A percentile compares a stretch with the other conserved stretches of the same genome.
phyloP scores from a whole-genome alignment of 1,140 invertebrate genomes.

The Leptinotarsa lineolata region DNA sequence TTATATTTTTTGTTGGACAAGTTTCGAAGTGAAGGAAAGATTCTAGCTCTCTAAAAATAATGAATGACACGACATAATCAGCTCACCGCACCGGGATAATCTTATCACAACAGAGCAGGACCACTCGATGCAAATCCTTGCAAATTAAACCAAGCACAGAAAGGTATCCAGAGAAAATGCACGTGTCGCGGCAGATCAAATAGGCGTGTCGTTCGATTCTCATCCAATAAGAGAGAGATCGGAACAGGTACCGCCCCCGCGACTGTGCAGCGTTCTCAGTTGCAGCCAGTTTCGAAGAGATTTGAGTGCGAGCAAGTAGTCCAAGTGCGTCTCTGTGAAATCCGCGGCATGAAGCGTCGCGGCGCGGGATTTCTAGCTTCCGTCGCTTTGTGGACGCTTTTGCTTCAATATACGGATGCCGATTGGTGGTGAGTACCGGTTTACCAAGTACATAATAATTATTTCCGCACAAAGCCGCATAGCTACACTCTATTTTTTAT shows the following conservation, averaged over 20 bases:
- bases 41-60: no score
- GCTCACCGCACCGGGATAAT: no score
- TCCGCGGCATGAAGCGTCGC: constrained; percentile 50
- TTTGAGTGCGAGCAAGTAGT: constrained; percentile 34
- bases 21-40: no score
- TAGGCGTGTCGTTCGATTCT: constrained; percentile 35
- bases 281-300: constrained; percentile 37
- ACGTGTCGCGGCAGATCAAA: constrained; percentile 5
- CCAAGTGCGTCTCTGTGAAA: constrained; percentile 42
- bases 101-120: no score
- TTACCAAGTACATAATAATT: background rate
- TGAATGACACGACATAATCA: no score
- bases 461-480: no score
- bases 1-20: no score
- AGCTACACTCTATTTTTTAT: no score
- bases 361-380: constrained; percentile 45
- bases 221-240: constrained; percentile 35
- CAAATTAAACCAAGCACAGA: background rate
- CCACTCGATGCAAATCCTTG: background rate
- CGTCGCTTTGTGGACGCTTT: constrained; percentile 50
- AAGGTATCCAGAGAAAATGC: constrained; percentile 1
- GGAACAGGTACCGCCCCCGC: constrained; percentile 37
- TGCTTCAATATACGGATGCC: constrained; percentile 43
- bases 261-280: constrained; percentile 28
- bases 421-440: constrained; percentile 49